Conservation (phyloP, 2,888 invertebrate genomes). For the Alloscopus bannaensis region DNA sequence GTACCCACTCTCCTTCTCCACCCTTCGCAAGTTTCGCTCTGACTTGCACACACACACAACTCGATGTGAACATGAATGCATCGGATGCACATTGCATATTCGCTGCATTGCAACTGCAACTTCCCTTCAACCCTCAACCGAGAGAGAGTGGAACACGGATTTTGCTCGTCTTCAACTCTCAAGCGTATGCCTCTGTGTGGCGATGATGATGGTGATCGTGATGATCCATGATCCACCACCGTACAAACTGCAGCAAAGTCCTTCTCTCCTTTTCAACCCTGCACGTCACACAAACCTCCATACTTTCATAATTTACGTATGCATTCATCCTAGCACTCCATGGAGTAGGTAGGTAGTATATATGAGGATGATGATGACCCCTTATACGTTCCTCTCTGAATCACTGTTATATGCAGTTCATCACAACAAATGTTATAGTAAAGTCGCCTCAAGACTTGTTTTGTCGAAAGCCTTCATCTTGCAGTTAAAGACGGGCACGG, state of each 20-base stretch:
- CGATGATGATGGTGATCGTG: constrained; percentile 4
- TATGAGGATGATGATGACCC: no score
- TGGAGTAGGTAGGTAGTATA: no score
- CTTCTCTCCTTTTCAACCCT: no score
- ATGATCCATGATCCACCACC: constrained; percentile 11
- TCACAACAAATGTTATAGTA: constrained; percentile 23
- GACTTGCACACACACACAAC: no score
- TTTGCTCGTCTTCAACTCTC: neutral
- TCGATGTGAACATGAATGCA: neutral
- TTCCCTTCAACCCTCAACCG: neutral
- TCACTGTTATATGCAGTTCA: constrained; percentile 54
- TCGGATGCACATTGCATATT: constrained; percentile 1
- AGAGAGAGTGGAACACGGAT: neutral
- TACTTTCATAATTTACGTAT: no score
- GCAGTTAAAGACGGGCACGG: constrained; percentile 24
- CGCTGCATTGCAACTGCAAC: constrained; percentile 10
- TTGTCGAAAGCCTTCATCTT: constrained; percentile 34
- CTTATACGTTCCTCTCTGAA: no score
- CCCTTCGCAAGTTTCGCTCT: neutral
- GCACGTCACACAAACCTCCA: no score
- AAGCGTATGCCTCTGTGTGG: neutral
- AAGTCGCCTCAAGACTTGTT: constrained; percentile 45
- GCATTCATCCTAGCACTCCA: no score
- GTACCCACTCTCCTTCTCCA: constrained; percentile 15
- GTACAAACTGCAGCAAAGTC: neutral